phyloP scores from a whole-genome alignment of 2,888 invertebrate species.

The Ichneumoninae sp. region DNA sequence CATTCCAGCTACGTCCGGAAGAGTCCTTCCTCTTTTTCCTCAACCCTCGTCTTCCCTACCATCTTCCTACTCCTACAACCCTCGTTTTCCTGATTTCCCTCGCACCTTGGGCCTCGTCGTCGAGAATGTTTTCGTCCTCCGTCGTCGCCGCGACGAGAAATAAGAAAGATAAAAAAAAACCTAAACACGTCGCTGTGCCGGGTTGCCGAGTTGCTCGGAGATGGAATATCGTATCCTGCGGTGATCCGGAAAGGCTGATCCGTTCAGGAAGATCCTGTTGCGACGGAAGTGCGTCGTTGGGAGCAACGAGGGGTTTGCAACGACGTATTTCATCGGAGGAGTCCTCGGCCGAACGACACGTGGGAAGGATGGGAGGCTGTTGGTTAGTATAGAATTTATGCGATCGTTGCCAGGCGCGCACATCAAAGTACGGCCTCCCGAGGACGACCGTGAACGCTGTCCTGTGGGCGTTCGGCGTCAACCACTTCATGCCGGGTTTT shows the following conservation, averaged over 20 bases:
- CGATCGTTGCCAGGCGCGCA: background rate
- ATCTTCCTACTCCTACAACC: constrained; percentile 34
- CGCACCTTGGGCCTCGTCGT: constrained; percentile 5
- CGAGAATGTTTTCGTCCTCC: constrained; percentile 10
- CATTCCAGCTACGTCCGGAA: constrained; percentile 19
- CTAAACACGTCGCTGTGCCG: background rate
- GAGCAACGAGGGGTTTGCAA: background rate
- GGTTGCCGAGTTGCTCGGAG: constrained; percentile 1
- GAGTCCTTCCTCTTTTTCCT: constrained; percentile 17
- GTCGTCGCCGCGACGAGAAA: constrained; percentile 13
- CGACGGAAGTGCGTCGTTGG: constrained; percentile 33
- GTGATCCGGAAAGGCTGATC: constrained; percentile 47
- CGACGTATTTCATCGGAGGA: background rate
- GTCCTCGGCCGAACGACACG: constrained; percentile 17
- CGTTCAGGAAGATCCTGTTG: constrained; percentile 53
- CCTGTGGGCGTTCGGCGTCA: constrained; percentile 8
- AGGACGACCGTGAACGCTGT: background rate
- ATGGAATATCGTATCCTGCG: constrained; percentile 52
- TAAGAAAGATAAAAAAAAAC: background rate
- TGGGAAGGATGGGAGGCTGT: background rate
- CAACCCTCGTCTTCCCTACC: background rate
- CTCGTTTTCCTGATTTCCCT: constrained; percentile 23
- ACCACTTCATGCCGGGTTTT: constrained; percentile 8
- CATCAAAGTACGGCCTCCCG: background rate
- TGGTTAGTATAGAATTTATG: background rate